Evolutionary conservation across 2,113 vertebrate species (phyloP), one percentile per base, ranked within the genome.

Genomic region (Peromyscus maniculatus): DNA sequence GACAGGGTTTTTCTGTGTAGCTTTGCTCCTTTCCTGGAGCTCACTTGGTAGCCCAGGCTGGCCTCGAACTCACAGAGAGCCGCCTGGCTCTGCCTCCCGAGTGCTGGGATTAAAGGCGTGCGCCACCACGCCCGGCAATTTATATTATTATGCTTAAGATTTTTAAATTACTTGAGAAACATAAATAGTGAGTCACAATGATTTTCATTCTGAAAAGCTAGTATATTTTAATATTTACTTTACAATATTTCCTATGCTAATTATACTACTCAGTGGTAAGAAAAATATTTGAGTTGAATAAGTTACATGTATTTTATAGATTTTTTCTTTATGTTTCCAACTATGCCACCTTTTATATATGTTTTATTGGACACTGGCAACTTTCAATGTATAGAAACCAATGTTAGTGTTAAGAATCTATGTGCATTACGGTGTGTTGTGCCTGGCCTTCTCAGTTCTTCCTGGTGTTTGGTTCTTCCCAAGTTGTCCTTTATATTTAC

Each of bases 111-210:
- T n/a, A n/a, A n/a, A n/a, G n/a, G n/a, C n/a, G n/a, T n/a, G n/a
- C n/a, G n/a, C n/a, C n/a, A n/a, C n/a, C n/a, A n/a, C n/a, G n/a
- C n/a, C n/a, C n/a, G n/a, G n/a, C n/a, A 64, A 86, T 93, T 89
- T 57, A 83, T 39, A 93, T 78, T 78, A 71, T 39, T 86, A 16
- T 88, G 87, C 19, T 8, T 91, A 87, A 24, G 2, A n/a, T 62
- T 91, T 39, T 39, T 26, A 39, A 97, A 94, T 96, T 72, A 87
- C 67, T 52, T 93, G 46, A 74, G 52, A 72, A 95, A 91, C 64
- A 5, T 15, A 89, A 93, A 96, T 67, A 17, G 89, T 72, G 87
- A 62, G 4, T 2, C 28, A 82, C 74, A 17, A 17, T 71, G 16
- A 43, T 80, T 19, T 77, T 96, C 91, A 59, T 46, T 78, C 46